These are phyloP conservation scores for Acholoe squamosa DNA, from an alignment of 2,888 invertebrate genomes.

Conservation along the genomic window DNA sequence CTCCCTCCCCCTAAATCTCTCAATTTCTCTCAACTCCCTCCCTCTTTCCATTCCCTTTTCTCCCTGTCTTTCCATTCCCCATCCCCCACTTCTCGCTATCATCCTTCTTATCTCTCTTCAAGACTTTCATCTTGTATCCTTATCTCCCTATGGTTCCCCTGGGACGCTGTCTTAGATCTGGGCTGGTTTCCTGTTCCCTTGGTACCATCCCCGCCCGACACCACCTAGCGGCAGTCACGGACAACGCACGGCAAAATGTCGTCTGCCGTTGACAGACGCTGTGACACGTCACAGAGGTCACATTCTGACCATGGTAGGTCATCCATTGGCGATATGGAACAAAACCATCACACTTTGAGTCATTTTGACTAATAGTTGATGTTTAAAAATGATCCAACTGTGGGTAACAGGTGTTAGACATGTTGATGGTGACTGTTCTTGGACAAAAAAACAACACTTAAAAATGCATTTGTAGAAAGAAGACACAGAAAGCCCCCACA, in stretches of 20 bases:
- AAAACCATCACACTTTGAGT: background rate
- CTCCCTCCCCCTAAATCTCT: too few relatives aligned
- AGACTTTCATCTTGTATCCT: too few relatives aligned
- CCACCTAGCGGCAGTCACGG: constrained; percentile 38
- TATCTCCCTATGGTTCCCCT: too few relatives aligned
- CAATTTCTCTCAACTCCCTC: too few relatives aligned
- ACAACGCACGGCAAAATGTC: background rate
- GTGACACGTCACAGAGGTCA: background rate
- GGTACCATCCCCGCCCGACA: constrained; percentile 51
- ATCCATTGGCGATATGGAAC: background rate
- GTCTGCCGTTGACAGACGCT: background rate
- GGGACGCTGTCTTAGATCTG: background rate
- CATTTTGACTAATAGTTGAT: background rate
- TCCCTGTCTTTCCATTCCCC: too few relatives aligned
- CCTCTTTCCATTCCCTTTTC: too few relatives aligned
- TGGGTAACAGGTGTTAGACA: background rate
- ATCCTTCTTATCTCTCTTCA: too few relatives aligned
- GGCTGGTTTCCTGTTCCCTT: constrained; percentile 18
- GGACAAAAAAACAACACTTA: too few relatives aligned
- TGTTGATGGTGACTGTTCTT: background rate
- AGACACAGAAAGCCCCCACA: background rate
- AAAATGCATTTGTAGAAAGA: background rate
- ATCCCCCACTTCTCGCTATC: too few relatives aligned
- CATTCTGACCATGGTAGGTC: constrained; percentile 5
- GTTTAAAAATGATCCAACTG: background rate